phyloP scores from a whole-genome alignment of 2,797 vertebrate genomes.

The Leontocebus nigricollis region DNA sequence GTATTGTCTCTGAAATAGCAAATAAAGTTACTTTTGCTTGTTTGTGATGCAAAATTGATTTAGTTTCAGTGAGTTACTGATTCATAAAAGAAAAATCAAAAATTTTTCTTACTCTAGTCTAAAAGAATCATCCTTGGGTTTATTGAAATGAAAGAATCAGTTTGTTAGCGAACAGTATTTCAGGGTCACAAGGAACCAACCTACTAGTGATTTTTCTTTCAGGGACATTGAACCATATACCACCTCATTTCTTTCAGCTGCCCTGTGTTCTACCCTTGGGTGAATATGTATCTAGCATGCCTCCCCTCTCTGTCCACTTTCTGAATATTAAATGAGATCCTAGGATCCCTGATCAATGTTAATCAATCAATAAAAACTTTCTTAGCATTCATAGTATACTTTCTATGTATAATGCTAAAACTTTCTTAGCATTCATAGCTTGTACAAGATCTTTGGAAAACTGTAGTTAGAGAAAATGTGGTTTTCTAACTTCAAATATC shows the following conservation, averaged over 20 bases:
- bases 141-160: constrained; percentile 51
- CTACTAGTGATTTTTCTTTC: constrained; percentile 66
- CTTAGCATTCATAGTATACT: constrained; percentile 26
- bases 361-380: constrained; percentile 57
- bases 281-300: background rate
- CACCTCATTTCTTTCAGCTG: constrained; percentile 56
- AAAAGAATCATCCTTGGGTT: constrained; percentile 32
- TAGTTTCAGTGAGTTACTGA: constrained; percentile 30
- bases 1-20: constrained; percentile 19
- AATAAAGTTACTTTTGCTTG: constrained; percentile 42
- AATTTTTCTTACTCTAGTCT: background rate
- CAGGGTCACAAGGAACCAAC: constrained; percentile 50
- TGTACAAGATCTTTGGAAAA: constrained; percentile 2
- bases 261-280: constrained; percentile 22
- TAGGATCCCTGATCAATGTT: constrained; percentile 55
- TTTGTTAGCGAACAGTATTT: constrained; percentile 59
- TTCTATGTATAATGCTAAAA: background rate
- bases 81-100: constrained; percentile 5
- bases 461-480: background rate
- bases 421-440: constrained; percentile 41
- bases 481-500: background rate
- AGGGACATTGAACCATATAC: constrained; percentile 49
- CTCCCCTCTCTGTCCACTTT: background rate
- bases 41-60: constrained; percentile 33
- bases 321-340: constrained; percentile 66